Evolutionary conservation across 2,113 vertebrate genomes (phyloP).

Genomic region (Larimichthys crocea): DNA sequence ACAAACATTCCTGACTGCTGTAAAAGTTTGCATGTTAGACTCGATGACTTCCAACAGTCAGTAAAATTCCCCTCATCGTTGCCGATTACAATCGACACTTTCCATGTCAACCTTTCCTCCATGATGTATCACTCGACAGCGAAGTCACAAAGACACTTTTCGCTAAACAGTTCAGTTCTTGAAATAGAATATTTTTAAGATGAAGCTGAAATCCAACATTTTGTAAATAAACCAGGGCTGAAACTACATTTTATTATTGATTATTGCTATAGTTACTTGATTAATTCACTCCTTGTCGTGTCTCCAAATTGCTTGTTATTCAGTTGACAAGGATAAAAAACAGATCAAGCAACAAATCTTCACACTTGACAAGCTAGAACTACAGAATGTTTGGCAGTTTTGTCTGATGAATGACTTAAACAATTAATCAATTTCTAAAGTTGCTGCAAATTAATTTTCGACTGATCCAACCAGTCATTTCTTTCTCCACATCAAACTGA

Average conservation of each 20-base stretch:
- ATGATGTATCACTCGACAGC: not conserved
- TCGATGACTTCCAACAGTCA: constrained; percentile 56
- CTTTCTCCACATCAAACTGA: not conserved
- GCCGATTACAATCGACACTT: not conserved
- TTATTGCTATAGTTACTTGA: not conserved
- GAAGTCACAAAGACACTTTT: not conserved
- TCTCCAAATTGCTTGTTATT: not conserved
- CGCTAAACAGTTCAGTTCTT: not conserved
- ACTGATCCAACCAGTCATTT: not conserved
- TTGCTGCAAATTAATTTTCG: not conserved
- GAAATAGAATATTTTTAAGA: not conserved
- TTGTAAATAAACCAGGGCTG: not conserved
- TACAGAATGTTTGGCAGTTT: not conserved
- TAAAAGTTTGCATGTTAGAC: constrained; percentile 67
- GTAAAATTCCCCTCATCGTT: constrained; percentile 40
- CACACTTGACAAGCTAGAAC: not conserved
- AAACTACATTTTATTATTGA: not conserved
- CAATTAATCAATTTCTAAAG: not conserved
- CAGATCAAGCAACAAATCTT: constrained; percentile 1
- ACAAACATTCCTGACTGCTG: constrained; percentile 71
- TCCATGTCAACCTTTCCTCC: constrained; percentile 14
- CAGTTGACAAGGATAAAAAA: not conserved
- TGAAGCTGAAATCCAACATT: constrained; percentile 2
- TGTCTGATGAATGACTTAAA: not conserved
- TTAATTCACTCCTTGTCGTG: not conserved